A percentile compares a stretch with the other conserved stretches of the same genome.
Evolutionary conservation across 1,140 invertebrate genomes (phyloP).

Genomic region (Marisa cornuarietis): DNA sequence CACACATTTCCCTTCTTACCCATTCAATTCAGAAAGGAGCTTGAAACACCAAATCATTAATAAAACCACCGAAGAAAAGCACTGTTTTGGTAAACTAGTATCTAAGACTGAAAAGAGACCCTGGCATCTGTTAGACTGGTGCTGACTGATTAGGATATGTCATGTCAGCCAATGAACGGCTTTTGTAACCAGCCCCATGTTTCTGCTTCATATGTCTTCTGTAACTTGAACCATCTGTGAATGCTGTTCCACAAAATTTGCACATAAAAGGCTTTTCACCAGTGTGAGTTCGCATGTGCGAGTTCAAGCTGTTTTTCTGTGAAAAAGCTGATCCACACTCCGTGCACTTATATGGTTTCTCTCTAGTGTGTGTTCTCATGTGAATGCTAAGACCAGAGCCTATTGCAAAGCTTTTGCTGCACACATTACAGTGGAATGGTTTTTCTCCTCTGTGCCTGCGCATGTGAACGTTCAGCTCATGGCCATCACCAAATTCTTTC

Average conservation of each 20-base stretch:
- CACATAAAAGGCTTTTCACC: slow-evolving; percentile 96
- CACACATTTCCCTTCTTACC: too few species aligned
- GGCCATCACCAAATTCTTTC: slow-evolving; percentile 12
- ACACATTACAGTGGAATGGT: slow-evolving; percentile 29
- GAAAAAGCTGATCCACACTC: slow-evolving; percentile 87
- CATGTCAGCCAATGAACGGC: not conserved
- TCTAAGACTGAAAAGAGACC: not conserved
- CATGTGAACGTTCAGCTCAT: slow-evolving; percentile 17
- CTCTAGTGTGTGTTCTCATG: slow-evolving; percentile 24
- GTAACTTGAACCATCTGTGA: slow-evolving; percentile 11
- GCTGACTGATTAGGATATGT: not conserved
- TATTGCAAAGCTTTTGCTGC: slow-evolving; percentile 20
- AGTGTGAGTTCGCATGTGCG: slow-evolving; percentile 91
- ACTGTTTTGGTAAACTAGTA: not conserved
- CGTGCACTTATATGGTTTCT: slow-evolving; percentile 76
- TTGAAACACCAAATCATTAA: too few species aligned
- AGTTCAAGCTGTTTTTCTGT: slow-evolving; percentile 89
- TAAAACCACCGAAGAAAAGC: too few species aligned
- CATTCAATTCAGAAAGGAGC: too few species aligned
- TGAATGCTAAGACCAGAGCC: slow-evolving; percentile 19
- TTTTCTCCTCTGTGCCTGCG: slow-evolving; percentile 29
- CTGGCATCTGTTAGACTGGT: not conserved
- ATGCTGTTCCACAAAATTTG: slow-evolving; percentile 72
- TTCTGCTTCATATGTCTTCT: slow-evolving; percentile 18
- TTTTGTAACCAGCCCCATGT: not conserved